Conservation (phyloP, 2,113 vertebrate genomes). For the Puntigrus tetrazona region DNA sequence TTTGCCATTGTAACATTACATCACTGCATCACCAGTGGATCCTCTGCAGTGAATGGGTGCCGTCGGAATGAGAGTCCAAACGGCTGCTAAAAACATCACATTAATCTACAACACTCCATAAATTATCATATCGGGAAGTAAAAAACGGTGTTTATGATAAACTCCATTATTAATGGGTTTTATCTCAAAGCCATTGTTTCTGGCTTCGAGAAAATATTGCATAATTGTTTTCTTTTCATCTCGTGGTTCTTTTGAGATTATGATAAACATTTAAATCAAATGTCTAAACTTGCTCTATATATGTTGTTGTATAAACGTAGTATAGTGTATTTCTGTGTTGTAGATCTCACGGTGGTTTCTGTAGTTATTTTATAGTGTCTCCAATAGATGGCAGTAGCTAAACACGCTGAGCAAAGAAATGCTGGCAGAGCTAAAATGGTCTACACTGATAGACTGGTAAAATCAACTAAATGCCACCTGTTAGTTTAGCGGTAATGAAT, state of each 20-base stretch:
- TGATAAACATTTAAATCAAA: no score
- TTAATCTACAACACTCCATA: neutral
- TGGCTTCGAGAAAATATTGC: no score
- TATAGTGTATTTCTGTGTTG: no score
- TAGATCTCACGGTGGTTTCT: neutral
- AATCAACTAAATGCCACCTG: conserved; percentile 14
- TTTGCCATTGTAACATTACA: no score
- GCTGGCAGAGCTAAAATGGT: neutral
- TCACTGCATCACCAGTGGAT: no score
- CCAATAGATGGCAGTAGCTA: conserved; percentile 47
- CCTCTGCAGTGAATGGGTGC: no score
- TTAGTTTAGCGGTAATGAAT: conserved; percentile 7
- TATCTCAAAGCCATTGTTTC: neutral
- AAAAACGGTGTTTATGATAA: neutral
- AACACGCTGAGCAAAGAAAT: neutral
- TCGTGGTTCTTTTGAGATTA: neutral
- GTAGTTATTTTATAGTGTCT: neutral
- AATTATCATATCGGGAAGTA: neutral
- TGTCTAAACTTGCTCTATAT: neutral
- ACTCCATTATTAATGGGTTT: neutral
- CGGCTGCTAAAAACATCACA: neutral
- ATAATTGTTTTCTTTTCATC: no score
- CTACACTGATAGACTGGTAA: neutral
- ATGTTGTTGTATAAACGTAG: no score
- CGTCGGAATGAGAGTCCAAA: neutral